These are phyloP conservation scores for Mirounga angustirostris DNA, from an alignment of 2,113 vertebrate genomes.

Conservation along the genomic window DNA sequence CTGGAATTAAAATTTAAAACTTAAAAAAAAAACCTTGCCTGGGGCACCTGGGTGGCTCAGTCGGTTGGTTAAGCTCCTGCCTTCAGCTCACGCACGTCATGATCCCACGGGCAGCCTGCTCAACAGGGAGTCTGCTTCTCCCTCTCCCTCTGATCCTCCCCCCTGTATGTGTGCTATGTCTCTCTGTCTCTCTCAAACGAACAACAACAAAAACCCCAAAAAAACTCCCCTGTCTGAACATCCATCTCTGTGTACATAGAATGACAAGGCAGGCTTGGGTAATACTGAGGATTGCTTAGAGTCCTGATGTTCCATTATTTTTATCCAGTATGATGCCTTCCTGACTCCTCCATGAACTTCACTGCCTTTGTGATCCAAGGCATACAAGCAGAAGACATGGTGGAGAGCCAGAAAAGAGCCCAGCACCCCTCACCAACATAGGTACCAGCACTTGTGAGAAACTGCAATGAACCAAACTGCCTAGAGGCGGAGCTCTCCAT, in stretches of 20 bases:
- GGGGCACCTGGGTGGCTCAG: background rate
- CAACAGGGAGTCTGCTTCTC: background rate
- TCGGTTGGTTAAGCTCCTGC: background rate
- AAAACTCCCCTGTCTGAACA: background rate
- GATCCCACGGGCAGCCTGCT: no score
- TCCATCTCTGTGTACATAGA: background rate
- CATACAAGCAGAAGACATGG: background rate
- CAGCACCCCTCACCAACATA: background rate
- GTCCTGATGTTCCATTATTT: background rate
- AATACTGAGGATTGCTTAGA: background rate
- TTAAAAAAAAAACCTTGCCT: background rate
- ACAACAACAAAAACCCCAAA: background rate
- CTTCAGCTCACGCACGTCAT: no score
- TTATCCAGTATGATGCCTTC: background rate
- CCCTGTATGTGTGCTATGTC: accelerated
- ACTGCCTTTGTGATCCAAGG: background rate
- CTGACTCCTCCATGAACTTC: background rate
- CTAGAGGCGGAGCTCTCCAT: background rate
- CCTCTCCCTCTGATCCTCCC: background rate
- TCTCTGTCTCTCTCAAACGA: background rate
- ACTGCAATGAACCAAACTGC: background rate
- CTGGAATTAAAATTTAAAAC: background rate
- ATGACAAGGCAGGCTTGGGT: background rate
- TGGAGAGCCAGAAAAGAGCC: background rate
- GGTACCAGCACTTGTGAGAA: background rate